phyloP scores from a whole-genome alignment of 2,888 invertebrate genomes.

The Thecophora atra region DNA sequence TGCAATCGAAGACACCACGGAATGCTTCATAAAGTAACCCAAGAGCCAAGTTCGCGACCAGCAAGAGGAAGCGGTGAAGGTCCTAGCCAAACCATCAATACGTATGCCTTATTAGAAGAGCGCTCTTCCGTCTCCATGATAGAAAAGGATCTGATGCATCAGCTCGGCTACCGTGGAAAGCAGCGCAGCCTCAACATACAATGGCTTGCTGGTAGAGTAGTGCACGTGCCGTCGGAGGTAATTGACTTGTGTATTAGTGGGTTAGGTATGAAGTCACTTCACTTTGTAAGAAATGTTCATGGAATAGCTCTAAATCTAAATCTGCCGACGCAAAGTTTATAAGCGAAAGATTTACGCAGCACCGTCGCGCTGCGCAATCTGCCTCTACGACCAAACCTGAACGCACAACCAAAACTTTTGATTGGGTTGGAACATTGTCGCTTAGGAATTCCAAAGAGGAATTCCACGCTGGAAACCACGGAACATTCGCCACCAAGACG shows the following conservation, averaged over 20 bases:
- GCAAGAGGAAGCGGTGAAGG: too few relatives aligned
- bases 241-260: constrained; percentile 30
- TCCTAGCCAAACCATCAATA: background rate
- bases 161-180: background rate
- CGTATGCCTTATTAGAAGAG: background rate
- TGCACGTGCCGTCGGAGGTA: constrained; percentile 18
- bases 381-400: constrained; percentile 24
- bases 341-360: background rate
- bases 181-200: constrained; percentile 8
- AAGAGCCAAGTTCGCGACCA: background rate
- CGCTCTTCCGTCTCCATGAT: background rate
- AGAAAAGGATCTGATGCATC: background rate
- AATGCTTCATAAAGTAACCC: background rate
- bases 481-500: constrained; percentile 33
- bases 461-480: background rate
- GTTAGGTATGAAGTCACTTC: constrained; percentile 13
- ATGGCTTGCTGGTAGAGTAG: constrained; percentile 9
- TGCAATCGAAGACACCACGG: background rate
- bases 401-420: constrained; percentile 34
- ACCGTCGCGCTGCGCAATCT: background rate
- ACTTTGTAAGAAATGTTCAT: constrained; percentile 31
- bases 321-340: constrained; percentile 36
- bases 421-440: constrained; percentile 40
- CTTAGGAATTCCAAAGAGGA: constrained; percentile 31
- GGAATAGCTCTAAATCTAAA: constrained; percentile 34